Conservation (phyloP, 1,140 invertebrate genomes). For the Calosoma granatense region DNA sequence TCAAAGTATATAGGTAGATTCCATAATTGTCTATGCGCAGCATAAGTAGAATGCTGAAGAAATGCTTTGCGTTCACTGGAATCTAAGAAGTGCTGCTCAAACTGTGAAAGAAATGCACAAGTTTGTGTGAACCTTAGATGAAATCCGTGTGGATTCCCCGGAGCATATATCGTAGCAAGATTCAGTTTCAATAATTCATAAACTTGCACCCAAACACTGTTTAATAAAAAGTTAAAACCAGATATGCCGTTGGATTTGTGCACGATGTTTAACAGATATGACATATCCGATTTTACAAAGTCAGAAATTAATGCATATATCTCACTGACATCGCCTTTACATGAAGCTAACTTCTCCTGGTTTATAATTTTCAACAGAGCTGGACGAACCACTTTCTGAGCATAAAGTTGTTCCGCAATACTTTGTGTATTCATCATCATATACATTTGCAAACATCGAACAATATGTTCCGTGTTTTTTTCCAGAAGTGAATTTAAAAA, state of each 20-base stretch:
- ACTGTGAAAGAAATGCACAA: conserved; percentile 60
- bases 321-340: conserved; percentile 53
- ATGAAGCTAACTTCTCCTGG: conserved; percentile 51
- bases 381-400: conserved; percentile 58
- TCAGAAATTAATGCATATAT: conserved; percentile 59
- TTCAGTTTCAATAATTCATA: conserved; percentile 62
- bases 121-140: conserved; percentile 70
- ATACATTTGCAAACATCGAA: conserved; percentile 51
- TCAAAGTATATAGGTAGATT: conserved; percentile 89
- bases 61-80: conserved; percentile 40
- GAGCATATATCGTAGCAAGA: conserved; percentile 71
- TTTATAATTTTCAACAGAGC: conserved; percentile 61
- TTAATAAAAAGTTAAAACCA: conserved; percentile 74
- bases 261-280: conserved; percentile 48
- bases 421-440: conserved; percentile 50
- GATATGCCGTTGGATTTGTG: conserved; percentile 51
- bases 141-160: conserved; percentile 77
- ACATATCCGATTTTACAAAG: conserved; percentile 54
- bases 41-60: conserved; percentile 49
- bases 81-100: conserved; percentile 55
- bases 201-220: conserved; percentile 79
- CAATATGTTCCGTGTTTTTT: conserved; percentile 41
- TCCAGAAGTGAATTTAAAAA: conserved; percentile 45
- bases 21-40: conserved; percentile 73
- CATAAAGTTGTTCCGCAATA: conserved; percentile 58